Conservation (phyloP, 2,797 vertebrate species). For the Knipowitschia caucasica region DNA sequence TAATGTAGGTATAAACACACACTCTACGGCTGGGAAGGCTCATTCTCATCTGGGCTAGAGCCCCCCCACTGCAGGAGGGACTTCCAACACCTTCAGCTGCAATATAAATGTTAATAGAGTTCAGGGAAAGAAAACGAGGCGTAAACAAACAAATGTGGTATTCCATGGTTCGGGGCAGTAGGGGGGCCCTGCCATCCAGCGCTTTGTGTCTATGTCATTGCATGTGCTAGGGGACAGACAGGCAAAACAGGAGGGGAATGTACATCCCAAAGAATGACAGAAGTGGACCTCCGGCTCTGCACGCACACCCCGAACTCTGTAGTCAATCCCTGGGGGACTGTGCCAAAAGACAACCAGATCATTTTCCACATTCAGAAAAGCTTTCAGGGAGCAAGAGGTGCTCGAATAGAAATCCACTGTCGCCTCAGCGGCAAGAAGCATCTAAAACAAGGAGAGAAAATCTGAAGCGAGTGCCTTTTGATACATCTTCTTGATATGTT, state of each 20-base stretch:
- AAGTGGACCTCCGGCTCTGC: conserved; percentile 53
- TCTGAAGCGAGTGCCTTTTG: conserved; percentile 12
- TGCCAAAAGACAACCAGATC: conserved; percentile 36
- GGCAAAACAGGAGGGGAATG: conserved; percentile 42
- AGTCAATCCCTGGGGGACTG: conserved; percentile 35
- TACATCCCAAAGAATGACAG: conserved; percentile 45
- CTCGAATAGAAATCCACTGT: conserved; percentile 41
- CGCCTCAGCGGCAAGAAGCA: conserved; percentile 26
- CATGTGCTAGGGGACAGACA: conserved; percentile 42
- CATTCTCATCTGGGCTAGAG: conserved; percentile 66
- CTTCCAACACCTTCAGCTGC: conserved; percentile 79
- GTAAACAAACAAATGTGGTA: conserved; percentile 80
- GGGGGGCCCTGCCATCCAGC: conserved; percentile 63
- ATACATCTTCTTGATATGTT: conserved; percentile 10
- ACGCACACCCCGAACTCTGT: conserved; percentile 7
- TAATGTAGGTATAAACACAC: conserved; percentile 71
- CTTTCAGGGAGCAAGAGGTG: conserved; percentile 35
- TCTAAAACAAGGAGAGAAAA: conserved; percentile 20
- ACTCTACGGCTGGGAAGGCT: conserved; percentile 63
- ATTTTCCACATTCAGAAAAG: conserved; percentile 38
- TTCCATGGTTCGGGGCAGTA: conserved; percentile 70
- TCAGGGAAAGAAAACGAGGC: conserved; percentile 76
- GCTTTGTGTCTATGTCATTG: conserved; percentile 30
- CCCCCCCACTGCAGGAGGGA: conserved; percentile 70
- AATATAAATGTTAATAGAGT: conserved; percentile 86